phyloP scores from a whole-genome alignment of 2,113 vertebrate genomes.

The Amazona vittata region DNA sequence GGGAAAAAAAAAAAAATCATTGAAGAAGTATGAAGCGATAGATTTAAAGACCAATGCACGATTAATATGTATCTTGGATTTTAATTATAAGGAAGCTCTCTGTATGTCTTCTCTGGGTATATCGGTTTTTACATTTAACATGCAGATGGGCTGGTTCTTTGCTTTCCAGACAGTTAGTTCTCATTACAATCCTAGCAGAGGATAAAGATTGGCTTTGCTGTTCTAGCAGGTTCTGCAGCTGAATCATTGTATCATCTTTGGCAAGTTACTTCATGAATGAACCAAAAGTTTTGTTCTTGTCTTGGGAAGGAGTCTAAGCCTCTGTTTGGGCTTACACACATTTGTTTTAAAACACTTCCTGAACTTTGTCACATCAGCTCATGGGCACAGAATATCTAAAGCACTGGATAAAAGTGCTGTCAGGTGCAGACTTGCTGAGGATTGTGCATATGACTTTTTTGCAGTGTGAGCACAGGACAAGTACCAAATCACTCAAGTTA shows the following conservation, averaged over 20 bases:
- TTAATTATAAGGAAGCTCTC: background rate
- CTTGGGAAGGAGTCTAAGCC: background rate
- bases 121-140: background rate
- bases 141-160: background rate
- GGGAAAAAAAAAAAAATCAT: background rate
- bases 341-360: background rate
- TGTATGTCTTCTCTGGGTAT: background rate
- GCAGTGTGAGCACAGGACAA: background rate
- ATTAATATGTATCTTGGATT: background rate
- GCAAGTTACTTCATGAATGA: background rate
- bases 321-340: background rate
- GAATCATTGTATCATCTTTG: background rate
- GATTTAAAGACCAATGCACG: background rate
- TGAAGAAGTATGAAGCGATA: background rate
- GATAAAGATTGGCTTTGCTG: background rate
- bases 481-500: background rate
- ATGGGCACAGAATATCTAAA: rapidly evolving
- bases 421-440: background rate
- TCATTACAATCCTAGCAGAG: background rate
- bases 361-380: background rate
- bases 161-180: background rate
- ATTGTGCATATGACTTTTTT: background rate
- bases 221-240: background rate
- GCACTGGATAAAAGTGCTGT: background rate
- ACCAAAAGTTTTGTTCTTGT: background rate